phyloP scores from a whole-genome alignment of 2,888 invertebrate species.

The Drosophila niveifrons region DNA sequence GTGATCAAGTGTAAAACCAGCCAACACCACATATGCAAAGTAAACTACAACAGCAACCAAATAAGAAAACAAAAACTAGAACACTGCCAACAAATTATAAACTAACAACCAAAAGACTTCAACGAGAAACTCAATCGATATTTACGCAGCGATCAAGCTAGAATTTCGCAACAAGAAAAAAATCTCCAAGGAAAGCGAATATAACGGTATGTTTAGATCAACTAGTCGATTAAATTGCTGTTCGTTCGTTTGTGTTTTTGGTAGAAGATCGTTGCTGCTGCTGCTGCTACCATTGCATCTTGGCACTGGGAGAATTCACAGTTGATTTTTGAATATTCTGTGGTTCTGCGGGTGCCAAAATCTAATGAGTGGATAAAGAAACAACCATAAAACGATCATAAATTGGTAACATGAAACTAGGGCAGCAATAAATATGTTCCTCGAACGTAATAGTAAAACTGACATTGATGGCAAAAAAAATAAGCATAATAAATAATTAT shows the following conservation, averaged over 20 bases:
- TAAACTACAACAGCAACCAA: constrained; percentile 3
- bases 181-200: background rate
- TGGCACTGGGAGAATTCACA: constrained; percentile 86
- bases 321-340: constrained; percentile 83
- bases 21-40: background rate
- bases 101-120: background rate
- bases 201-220: constrained; percentile 21
- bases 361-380: constrained; percentile 63
- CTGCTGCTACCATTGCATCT: constrained; percentile 76
- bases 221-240: background rate
- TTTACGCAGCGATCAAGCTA: constrained; percentile 1
- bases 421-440: too few species aligned
- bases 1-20: constrained; percentile 28
- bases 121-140: background rate
- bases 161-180: background rate
- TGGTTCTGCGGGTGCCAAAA: constrained; percentile 86
- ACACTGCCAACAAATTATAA: constrained; percentile 4
- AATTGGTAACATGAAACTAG: background rate
- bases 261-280: background rate
- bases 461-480: too few species aligned
- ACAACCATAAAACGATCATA: constrained; percentile 18
- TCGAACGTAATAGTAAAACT: too few species aligned
- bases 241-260: background rate
- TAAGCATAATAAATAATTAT: too few species aligned
- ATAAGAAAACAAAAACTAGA: background rate